Evolutionary conservation across 2,888 invertebrate genomes (phyloP), one percentile per base, ranked within the genome.

Genomic region (Pterobdella sp.): DNA sequence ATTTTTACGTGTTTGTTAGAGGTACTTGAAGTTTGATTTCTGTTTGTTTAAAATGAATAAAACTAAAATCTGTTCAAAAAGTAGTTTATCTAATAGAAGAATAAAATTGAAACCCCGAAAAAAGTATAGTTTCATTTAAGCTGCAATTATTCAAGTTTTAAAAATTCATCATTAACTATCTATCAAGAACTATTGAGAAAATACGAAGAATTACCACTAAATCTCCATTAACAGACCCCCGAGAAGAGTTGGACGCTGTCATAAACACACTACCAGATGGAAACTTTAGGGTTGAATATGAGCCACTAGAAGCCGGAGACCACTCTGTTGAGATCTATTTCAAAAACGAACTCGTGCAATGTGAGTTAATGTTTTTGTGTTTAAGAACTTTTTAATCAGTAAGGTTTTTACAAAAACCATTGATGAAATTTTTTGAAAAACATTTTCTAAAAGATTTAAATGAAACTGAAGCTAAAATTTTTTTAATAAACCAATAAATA

Each of bases 301-400:
- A 90, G 0, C 94, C 96, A 0, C 88, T 90, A 0, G 92, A 92
- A 79, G 91, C 93, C 22, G 96, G 96, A 0, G 87, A 90, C 60
- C 95, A 94, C 82, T 93, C 94, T 83, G 89, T 95, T 37, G 87
- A 91, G 76, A 90, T 96, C 77, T 90, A 89, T 63, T 87, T 87
- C 86, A 87, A 87, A 77, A 85, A 85, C 52, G 80, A 82, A 74
- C 85, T 86, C 76, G 83, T 87, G 72, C 82, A 85, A 77, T 86
- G 86, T 85, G 78, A 68, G 73, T 42, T 7, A 18, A 42, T 7
- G n/a, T n/a, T n/a, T n/a, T n/a, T n/a, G n/a, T n/a, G n/a, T n/a
- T n/a, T n/a, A n/a, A n/a, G n/a, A n/a, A n/a, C n/a, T n/a, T n/a
- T n/a, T n/a, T n/a, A n/a, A n/a, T n/a, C n/a, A n/a, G n/a, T n/a